Conservation (phyloP, 2,888 invertebrate genomes). For the Drosophila leonis region DNA sequence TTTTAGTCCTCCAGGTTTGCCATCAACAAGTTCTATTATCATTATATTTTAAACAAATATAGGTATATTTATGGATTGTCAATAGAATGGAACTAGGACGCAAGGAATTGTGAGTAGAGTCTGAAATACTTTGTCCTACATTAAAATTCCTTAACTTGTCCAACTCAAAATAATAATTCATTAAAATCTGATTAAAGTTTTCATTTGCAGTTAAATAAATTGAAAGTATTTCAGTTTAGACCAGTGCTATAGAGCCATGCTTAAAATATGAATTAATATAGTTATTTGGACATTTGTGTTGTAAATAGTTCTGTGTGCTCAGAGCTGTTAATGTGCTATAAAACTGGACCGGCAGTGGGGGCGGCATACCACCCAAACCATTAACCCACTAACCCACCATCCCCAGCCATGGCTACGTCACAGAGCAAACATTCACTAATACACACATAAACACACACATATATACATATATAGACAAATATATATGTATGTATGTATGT, state of each 20-base stretch:
- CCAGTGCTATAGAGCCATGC: neutral
- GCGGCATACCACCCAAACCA: neutral
- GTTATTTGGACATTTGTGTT: neutral
- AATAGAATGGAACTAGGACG: neutral
- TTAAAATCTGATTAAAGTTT: neutral
- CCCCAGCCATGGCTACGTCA: neutral
- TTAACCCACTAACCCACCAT: constrained; percentile 7
- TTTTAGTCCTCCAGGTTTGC: too few species aligned
- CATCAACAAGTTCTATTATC: too few species aligned
- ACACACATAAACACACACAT: neutral
- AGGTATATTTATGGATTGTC: neutral
- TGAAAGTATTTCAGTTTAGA: neutral
- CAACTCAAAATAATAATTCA: too few species aligned
- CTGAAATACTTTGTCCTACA: too few species aligned
- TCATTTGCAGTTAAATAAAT: neutral
- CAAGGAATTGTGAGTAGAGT: too few species aligned
- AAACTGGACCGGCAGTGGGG: neutral
- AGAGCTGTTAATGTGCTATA: constrained; percentile 1
- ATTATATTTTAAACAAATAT: neutral
- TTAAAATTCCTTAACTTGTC: neutral
- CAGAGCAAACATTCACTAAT: constrained; percentile 2
- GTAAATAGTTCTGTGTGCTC: neutral
- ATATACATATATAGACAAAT: neutral
- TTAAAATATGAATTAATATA: neutral
- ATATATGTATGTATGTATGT: constrained; percentile 15